Conservation (phyloP, 2,888 invertebrate genomes). For the Hartigia nigra region DNA sequence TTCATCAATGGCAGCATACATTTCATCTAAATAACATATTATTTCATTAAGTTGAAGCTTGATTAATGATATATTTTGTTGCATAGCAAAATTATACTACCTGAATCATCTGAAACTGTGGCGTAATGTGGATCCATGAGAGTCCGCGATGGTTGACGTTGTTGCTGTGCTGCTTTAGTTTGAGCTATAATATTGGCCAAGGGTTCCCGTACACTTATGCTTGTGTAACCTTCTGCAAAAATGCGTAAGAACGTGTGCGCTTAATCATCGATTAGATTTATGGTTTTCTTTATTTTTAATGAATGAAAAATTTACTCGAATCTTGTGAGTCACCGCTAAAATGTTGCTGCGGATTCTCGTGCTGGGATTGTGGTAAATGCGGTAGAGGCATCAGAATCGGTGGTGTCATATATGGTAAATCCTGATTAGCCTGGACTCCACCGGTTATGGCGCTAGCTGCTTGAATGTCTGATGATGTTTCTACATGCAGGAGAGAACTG, state of each 20-base stretch:
- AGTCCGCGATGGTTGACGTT: slow-evolving; percentile 50
- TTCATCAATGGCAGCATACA: slow-evolving; percentile 91
- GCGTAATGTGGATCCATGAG: slow-evolving; percentile 81
- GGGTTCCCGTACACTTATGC: slow-evolving; percentile 91
- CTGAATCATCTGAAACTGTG: slow-evolving; percentile 92
- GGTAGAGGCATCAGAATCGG: slow-evolving; percentile 70
- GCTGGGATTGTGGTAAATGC: slow-evolving; percentile 50
- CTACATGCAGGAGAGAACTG: slow-evolving; percentile 60
- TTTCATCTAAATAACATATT: slow-evolving; percentile 75
- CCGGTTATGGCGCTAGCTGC: slow-evolving; percentile 91
- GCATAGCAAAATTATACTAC: slow-evolving; percentile 63
- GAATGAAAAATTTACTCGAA: slow-evolving; percentile 73
- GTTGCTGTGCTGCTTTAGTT: slow-evolving; percentile 67
- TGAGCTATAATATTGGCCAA: slow-evolving; percentile 81
- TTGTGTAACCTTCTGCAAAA: slow-evolving; percentile 86
- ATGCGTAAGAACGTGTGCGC: slow-evolving; percentile 17
- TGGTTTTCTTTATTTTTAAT: slow-evolving; percentile 13
- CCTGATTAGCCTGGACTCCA: slow-evolving; percentile 86
- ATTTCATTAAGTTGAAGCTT: slow-evolving; percentile 4
- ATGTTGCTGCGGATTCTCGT: slow-evolving; percentile 70
- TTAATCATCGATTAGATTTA: slow-evolving; percentile 5
- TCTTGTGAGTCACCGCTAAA: slow-evolving; percentile 94
- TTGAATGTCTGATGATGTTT: slow-evolving; percentile 72
- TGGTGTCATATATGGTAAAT: slow-evolving; percentile 90
- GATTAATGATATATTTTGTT: not conserved